Evolutionary conservation across 2,888 invertebrate species (phyloP), one percentile per base, ranked within the genome.

Genomic region (Caprella mutica): DNA sequence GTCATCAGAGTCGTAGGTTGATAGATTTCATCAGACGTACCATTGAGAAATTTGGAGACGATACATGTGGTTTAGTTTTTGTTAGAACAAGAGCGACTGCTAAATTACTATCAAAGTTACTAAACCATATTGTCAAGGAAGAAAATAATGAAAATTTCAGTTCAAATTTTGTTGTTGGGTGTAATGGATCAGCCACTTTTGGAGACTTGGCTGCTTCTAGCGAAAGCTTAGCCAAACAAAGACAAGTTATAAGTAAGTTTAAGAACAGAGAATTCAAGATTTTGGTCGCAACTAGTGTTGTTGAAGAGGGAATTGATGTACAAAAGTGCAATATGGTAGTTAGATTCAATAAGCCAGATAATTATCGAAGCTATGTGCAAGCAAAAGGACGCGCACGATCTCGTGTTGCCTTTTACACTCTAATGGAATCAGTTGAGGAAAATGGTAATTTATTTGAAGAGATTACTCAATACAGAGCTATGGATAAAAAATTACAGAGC

Each of bases 251-350:
- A 21, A 42, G 30, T 8, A 60, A 54, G 6, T 67, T 67, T 48
- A 27, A 59, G 9, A 58, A 40, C 1, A 59, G 64, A 2, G 39
- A 53, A 14, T 56, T 55, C 8, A 67, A 67, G 40, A 24, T 66
- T 17, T 26, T 67, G 9, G 56, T 66, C 12, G 59, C 66, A 30
- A 67, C 67, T n/a, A 65, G 66, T 56, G 66, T 67, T 3, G 50
- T 67, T 5, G 67, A 67, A 61, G 67, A 67, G 59, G 67, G 67
- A 5, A 52, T 67, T 8, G 66, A 67, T 51, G 55, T 67, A 14
- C 59, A 61, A 8, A 61, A 62, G 19, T 67, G 67, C 52, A 67
- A 67, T 53, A 17, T 66, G 9, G 66, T 67, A 6, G 56, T 67
- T 35, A 55, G 67, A 14, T 67, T 66, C 61, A 65, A 67, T 53